phyloP scores from a whole-genome alignment of 1,140 invertebrate species.

The Drosophila watanabei region DNA sequence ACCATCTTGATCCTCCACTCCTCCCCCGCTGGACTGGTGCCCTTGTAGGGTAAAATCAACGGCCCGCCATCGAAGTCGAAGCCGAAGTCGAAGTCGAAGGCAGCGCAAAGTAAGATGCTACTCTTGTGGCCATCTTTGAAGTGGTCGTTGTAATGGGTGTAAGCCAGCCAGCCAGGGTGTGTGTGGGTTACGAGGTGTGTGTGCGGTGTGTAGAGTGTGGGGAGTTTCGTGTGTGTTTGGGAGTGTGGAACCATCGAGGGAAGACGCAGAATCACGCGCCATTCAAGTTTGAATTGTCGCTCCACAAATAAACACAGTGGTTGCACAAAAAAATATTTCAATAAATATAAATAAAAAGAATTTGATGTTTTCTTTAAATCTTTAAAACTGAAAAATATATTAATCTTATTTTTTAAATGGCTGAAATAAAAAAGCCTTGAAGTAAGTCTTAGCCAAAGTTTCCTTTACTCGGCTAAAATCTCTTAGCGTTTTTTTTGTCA shows the following conservation, averaged over 20 bases:
- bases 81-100: conserved; percentile 69
- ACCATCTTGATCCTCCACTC: background rate
- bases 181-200: conserved; percentile 14
- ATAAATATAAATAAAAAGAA: background rate
- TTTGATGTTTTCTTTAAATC: no score
- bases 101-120: conserved; percentile 79
- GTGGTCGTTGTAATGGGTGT: conserved; percentile 75
- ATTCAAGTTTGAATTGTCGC: conserved; percentile 75
- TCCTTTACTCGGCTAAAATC: no score
- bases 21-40: background rate
- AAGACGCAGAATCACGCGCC: conserved; percentile 76
- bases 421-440: no score
- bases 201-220: conserved; percentile 20
- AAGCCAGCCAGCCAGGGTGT: conserved; percentile 20
- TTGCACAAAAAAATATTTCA: background rate
- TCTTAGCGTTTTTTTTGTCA: background rate
- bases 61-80: conserved; percentile 75
- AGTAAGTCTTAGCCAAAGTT: no score
- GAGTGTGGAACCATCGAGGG: conserved; percentile 38
- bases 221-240: conserved; percentile 20
- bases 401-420: no score
- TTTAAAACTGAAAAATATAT: no score
- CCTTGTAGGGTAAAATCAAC: conserved; percentile 51
- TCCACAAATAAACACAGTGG: conserved; percentile 60
- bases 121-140: conserved; percentile 82